Base-by-base conservation (phyloP, 2,113 vertebrate species). In the Drymodes brunneopygia region DNA sequence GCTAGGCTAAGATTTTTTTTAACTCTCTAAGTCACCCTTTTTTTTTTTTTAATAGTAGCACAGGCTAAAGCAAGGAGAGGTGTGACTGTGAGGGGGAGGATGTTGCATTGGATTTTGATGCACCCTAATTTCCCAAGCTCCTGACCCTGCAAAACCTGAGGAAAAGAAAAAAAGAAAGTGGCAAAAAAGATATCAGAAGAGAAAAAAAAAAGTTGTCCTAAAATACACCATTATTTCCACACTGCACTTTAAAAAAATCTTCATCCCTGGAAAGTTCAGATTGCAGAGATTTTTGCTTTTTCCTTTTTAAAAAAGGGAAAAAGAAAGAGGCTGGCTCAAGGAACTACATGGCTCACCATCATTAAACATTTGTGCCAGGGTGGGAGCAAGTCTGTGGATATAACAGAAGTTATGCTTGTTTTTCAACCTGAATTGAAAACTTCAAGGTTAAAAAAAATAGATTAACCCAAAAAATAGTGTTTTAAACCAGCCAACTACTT, bases 361-460 rank as follows among this genome's bases (percentile, higher is more conserved):
- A 71, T 31, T 60, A 50, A 91, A 72, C 2, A 42, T 58, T 57
- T 62, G 31, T 82, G 38, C 45, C 35, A 92, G 42, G 11, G 4
- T n/a, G 16, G 36, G 40, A 94, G 24, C 6, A 35, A 12, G 47
- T 31, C n/a, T 95, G 48, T 72, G 45, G 40, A 18, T 60, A 53
- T 45, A 69, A 69, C 5, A 71, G 66, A 85, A 93, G 29, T 58
- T 67, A 42, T 27, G 8, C 77, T 94, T 84, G 15, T 28, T 89
- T 91, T 82, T 60, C 53, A 81, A 61, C 27, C 7, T 53, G 70
- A 90, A 90, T 85, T 40, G 9, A 90, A 87, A 92, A 77, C 14
- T 17, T 80, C 7, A 23, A 81, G 10, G 47, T 42, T 40, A 11
- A 29, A 70, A 88, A 24, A 57, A 57, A 27, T 0, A 53, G 0